A percentile compares a stretch with the other conserved stretches of the same genome.
Conservation (phyloP, 2,113 vertebrate species). For the Apistogramma diplotaenia region DNA sequence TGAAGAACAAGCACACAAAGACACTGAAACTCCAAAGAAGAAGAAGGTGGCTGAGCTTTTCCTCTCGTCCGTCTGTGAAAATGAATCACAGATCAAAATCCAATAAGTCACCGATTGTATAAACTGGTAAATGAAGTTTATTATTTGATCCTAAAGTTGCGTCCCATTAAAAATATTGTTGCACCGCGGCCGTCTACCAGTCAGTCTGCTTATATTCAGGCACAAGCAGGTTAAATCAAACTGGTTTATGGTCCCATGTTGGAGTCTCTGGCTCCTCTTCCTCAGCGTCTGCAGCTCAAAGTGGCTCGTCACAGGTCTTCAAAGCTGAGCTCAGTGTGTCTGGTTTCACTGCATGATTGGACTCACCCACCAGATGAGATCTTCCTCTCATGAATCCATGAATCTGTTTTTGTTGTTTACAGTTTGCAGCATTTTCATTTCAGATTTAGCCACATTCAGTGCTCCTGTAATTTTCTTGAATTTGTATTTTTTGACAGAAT, state of each 20-base stretch:
- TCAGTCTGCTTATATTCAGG: not conserved
- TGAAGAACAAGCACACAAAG: not conserved
- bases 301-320: not conserved
- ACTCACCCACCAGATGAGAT: not conserved
- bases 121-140: not conserved
- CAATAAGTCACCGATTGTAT: not conserved
- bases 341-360: too few relatives aligned
- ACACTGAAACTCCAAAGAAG: not conserved
- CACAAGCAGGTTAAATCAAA: not conserved
- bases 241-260: not conserved
- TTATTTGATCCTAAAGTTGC: not conserved
- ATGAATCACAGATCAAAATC: not conserved
- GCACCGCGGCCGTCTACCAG: too few relatives aligned
- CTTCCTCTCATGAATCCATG: not conserved
- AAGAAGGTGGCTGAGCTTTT: not conserved
- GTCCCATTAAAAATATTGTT: too few relatives aligned
- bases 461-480: not conserved
- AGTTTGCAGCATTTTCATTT: not conserved
- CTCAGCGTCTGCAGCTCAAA: not conserved
- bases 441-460: not conserved
- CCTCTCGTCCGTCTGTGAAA: not conserved
- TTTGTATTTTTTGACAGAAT: not conserved
- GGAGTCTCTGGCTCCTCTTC: not conserved
- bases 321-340: not conserved
- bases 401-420: not conserved